Conservation (phyloP, 2,113 vertebrate species). For the Anser cygnoides region DNA sequence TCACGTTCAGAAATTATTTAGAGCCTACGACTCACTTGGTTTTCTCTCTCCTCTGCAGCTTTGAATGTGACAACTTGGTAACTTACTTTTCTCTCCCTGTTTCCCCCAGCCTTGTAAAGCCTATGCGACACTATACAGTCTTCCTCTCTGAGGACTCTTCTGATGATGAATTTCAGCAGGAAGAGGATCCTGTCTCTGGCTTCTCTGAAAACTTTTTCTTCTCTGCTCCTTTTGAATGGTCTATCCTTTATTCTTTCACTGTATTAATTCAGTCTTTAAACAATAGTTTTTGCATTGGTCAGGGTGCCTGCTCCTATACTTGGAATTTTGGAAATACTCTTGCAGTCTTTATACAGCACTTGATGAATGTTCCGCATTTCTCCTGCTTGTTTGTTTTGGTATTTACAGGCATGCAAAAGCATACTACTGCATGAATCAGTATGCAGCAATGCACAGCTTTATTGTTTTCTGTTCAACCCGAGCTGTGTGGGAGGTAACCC, state of each 20-base stretch:
- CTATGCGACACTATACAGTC: constrained; percentile 95
- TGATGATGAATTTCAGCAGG: constrained; percentile 91
- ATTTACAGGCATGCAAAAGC: constrained; percentile 26
- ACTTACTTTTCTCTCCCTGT: constrained; percentile 74
- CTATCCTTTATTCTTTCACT: constrained; percentile 78
- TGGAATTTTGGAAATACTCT: not conserved
- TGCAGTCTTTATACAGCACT: not conserved
- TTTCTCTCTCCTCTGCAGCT: constrained; percentile 10
- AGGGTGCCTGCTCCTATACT: not conserved
- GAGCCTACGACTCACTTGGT: not conserved
- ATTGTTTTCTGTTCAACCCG: rapidly evolving
- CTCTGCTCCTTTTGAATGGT: constrained; percentile 97
- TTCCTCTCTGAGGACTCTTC: constrained; percentile 98
- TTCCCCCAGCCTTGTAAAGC: constrained; percentile 86
- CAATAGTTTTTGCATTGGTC: not conserved
- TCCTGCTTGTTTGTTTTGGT: constrained; percentile 28
- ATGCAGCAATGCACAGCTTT: not conserved
- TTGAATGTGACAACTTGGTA: not conserved
- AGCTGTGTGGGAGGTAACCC: not conserved
- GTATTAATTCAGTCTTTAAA: not conserved
- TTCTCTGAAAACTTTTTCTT: constrained; percentile 96
- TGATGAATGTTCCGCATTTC: not conserved
- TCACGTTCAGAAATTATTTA: not conserved
- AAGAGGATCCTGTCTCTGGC: constrained; percentile 86
- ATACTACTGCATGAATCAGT: constrained; percentile 11